These are phyloP conservation scores for Ptyas mucosa DNA, from an alignment of 2,113 vertebrate species.

Conservation along the genomic window DNA sequence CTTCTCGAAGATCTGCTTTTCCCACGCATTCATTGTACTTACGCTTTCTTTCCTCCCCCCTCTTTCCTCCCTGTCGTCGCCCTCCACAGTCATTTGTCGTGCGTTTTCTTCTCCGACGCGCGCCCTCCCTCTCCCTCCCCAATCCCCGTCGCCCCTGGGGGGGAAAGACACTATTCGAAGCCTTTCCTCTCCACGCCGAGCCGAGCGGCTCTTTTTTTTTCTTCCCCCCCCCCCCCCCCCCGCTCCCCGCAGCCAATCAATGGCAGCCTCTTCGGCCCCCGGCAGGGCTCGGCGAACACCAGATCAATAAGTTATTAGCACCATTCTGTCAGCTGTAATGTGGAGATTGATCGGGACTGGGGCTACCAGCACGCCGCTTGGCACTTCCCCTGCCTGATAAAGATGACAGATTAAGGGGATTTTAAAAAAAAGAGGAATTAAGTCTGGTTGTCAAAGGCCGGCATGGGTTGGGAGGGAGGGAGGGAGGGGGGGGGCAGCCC, in stretches of 20 bases:
- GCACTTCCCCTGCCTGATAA: constrained; percentile 89
- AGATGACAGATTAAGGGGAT: constrained; percentile 99
- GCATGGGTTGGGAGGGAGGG: constrained; percentile 63
- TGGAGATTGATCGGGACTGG: constrained; percentile 95
- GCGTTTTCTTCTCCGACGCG: not conserved
- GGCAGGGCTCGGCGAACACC: constrained; percentile 80
- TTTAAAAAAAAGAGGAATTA: constrained; percentile 88
- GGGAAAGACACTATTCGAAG: constrained; percentile 62
- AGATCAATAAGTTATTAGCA: constrained; percentile 99
- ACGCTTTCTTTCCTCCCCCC: not conserved
- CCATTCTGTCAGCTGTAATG: constrained; percentile 99
- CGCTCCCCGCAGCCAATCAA: constrained; percentile 83
- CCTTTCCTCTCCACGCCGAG: constrained; percentile 60
- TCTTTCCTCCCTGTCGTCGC: not conserved
- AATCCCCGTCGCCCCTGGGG: constrained; percentile 48
- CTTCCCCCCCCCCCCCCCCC: too few relatives aligned
- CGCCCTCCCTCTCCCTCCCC: not conserved
- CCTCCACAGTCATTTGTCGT: not conserved
- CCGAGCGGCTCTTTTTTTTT: constrained; percentile 62
- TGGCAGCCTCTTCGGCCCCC: constrained; percentile 84
- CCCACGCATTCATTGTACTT: not conserved
- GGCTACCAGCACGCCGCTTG: constrained; percentile 77
- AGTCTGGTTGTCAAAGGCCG: constrained; percentile 88
- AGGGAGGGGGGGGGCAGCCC: constrained; percentile 32
- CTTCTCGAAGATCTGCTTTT: not conserved